phyloP scores from a whole-genome alignment of 2,113 vertebrate genomes.

The Ancistrus triradiatus region DNA sequence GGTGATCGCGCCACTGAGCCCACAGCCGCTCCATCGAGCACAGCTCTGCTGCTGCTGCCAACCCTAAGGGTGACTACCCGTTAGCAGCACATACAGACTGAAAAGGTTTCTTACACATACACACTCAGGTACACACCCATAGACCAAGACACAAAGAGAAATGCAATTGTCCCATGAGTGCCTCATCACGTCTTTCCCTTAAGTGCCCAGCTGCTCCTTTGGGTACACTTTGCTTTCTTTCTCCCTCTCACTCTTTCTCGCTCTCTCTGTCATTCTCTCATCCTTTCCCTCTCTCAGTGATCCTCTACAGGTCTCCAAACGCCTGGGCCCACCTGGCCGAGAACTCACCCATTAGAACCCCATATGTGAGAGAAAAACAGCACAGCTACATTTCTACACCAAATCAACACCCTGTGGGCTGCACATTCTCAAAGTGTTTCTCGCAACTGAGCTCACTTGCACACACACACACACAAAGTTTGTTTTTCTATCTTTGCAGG shows the following conservation, averaged over 20 bases:
- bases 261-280: conserved; percentile 16
- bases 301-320: conserved; percentile 47
- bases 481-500: neutral
- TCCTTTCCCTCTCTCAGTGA: conserved; percentile 49
- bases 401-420: conserved; percentile 41
- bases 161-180: conserved; percentile 66
- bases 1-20: conserved; percentile 77
- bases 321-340: conserved; percentile 46
- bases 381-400: conserved; percentile 31
- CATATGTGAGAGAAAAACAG: conserved; percentile 43
- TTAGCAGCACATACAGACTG: conserved; percentile 59
- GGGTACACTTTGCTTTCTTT: conserved; percentile 20
- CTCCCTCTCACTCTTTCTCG: conserved; percentile 5
- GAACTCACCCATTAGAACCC: conserved; percentile 44
- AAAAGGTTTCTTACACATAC: conserved; percentile 33
- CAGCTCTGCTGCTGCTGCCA: conserved; percentile 75
- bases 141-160: conserved; percentile 46
- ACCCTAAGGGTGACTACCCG: conserved; percentile 77
- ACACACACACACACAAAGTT: neutral
- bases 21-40: conserved; percentile 71
- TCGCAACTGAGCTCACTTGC: neutral
- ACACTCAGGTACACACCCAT: conserved; percentile 35
- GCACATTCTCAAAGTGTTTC: neutral
- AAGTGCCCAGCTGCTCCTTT: conserved; percentile 67
- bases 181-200: conserved; percentile 69